Evolutionary conservation across 2,113 vertebrate species (phyloP), one percentile per base, ranked within the genome.

Genomic region (Procavia capensis): DNA sequence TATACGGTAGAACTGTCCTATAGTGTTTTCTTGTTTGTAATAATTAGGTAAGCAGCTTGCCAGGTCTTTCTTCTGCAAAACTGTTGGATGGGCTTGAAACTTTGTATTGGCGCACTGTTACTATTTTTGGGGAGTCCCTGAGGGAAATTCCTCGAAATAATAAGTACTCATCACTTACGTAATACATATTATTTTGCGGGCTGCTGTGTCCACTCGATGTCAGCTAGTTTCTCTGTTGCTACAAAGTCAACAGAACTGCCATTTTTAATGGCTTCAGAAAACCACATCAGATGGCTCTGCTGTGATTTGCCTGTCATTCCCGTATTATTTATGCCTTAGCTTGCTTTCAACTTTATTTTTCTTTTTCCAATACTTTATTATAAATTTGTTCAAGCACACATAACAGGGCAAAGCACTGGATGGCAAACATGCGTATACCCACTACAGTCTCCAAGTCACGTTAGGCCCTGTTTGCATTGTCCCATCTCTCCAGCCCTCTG

Each of bases 161-260:
- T 66, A 66, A 66, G 27, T 41, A 25, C 36, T 24, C n/a, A 22
- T 36, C n/a, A 9, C 43, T 27, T 27, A 4, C 2, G 3, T 0
- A 2, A 1, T 2, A 19, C 54, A 3, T 4, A 4, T 59, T 7
- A 34, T 2, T 47, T 74, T 6, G 7, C 27, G 2, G 5, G 34
- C 31, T 4, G 14, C 2, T 2, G 5, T 22, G 45, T 22, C 36
- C 43, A 20, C 20, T 39, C 1, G 6, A 4, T 0, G 0, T 22
- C 47, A 19, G n/a, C 2, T 57, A 59, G 9, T 24, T 34, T 19
- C 82, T 47, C 43, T 2, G 11, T 74, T 24, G 66, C 45, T 57
- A 0, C 5, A 17, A 10, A 20, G 20, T 31, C 2, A 14, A 31
- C 22, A 0, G n/a, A 43, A 27, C 2, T 25, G 1, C 47, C 74